Conservation (phyloP, 2,113 vertebrate species). For the Cryptomyrus ogoouensis region DNA sequence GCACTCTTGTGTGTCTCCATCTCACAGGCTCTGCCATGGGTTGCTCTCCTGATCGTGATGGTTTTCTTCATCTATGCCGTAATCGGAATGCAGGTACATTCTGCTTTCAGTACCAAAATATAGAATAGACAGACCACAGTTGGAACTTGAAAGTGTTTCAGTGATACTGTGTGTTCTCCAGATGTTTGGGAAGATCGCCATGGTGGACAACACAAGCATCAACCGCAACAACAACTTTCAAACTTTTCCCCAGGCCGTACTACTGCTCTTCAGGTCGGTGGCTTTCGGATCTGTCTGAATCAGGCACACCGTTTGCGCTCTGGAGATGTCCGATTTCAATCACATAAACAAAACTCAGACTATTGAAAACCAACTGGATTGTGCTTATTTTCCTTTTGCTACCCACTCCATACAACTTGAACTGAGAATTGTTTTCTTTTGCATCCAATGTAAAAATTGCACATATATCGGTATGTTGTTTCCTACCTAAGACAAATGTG, state of each 20-base stretch:
- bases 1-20: not conserved
- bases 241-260: slow-evolving; percentile 91
- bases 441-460: not conserved
- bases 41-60: slow-evolving; percentile 96
- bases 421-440: not conserved
- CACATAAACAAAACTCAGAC: not conserved
- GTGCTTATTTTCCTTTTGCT: not conserved
- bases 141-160: not conserved
- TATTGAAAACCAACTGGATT: not conserved
- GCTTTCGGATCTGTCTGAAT: not conserved
- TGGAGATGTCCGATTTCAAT: not conserved
- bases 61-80: slow-evolving; percentile 98
- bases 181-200: slow-evolving; percentile 97
- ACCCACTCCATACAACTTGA: not conserved
- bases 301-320: not conserved
- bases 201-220: slow-evolving; percentile 92
- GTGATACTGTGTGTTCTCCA: slow-evolving; percentile 72
- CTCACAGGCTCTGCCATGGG: slow-evolving; percentile 85
- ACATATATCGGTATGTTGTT: not conserved
- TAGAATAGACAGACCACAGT: not conserved
- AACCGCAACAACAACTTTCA: slow-evolving; percentile 99
- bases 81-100: slow-evolving; percentile 93
- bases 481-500: not conserved
- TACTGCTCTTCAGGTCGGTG: slow-evolving; percentile 89
- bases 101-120: not conserved